Base-by-base conservation (phyloP, 2,888 invertebrate species). In the Lathronympha strigana region DNA sequence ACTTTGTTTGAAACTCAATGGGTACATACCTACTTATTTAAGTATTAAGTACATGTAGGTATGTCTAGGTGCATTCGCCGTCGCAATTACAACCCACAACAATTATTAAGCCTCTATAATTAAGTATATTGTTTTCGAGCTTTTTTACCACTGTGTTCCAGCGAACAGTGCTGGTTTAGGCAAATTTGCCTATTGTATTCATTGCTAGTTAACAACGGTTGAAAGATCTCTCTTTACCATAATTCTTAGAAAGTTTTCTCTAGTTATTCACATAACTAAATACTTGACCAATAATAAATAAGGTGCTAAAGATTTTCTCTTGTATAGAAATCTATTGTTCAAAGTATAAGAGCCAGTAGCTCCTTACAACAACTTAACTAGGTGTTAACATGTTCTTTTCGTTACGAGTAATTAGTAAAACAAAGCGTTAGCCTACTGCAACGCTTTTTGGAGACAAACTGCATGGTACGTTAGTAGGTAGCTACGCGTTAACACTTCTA, bases 151-250 rank as follows among this genome's bases (percentile, higher is more conserved):
- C 47, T 23, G 8, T 9, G 17, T 17, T 11, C 1, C 25, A 4
- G 8, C 28, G 4, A 19, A 55, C 15, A 6, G 17, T 13, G 40
- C 17, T 1, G 2, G 28, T 28, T 36, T n/a, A 57, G 13, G 43
- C 21, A 31, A 43, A 45, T 21, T 43, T 31, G n/a, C 31, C 43
- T 45, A n/a, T 57, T 57, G 43, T 45, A 19, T 53, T 45, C 43
- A 31, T 31, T 45, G 13, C 19, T 25, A 19, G 31, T 28, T 28
- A 15, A 55, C 40, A 38, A 38, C 40, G 40, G 28, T 55, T 28
- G n/a, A 19, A 55, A 57, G 43, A 57, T 57, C 43, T 57, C 36
- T 43, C 19, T 63, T 54, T 63, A 23, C 51, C 15, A 19, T n/a
- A 6, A 28, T 61, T 51, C 40, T 40, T 21, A 49, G 25, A 23